Conservation (phyloP, 2,888 invertebrate genomes). For the Macrosoma leucophasiata region DNA sequence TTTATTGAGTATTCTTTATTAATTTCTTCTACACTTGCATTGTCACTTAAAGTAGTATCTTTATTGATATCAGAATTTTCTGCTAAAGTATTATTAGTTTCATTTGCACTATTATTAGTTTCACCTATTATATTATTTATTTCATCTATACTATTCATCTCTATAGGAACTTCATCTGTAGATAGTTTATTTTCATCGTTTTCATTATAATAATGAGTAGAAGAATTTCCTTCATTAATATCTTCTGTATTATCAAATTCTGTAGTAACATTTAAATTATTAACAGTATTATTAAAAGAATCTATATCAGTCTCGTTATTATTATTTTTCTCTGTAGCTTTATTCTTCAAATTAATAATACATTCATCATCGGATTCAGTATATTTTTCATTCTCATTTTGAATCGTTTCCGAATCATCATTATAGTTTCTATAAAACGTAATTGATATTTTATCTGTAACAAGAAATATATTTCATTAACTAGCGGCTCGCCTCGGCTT, state of each 20-base stretch:
- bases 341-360: conserved; percentile 1
- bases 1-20: no score
- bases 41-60: no score
- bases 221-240: background rate
- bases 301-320: no score
- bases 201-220: background rate
- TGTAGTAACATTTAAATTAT: background rate
- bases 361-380: background rate
- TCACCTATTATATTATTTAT: background rate
- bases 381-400: conserved; percentile 3
- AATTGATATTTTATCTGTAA: no score
- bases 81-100: no score
- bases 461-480: no score
- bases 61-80: no score
- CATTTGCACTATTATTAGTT: background rate
- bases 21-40: background rate
- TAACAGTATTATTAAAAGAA: no score
- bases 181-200: background rate
- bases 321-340: background rate
- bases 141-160: no score
- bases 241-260: background rate
- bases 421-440: no score
- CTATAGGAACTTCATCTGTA: background rate
- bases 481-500: no score
- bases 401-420: conserved; percentile 2